Evolutionary conservation across 2,797 vertebrate species (phyloP), one percentile per base, ranked within the genome.

Genomic region (Poecilia gillii): DNA sequence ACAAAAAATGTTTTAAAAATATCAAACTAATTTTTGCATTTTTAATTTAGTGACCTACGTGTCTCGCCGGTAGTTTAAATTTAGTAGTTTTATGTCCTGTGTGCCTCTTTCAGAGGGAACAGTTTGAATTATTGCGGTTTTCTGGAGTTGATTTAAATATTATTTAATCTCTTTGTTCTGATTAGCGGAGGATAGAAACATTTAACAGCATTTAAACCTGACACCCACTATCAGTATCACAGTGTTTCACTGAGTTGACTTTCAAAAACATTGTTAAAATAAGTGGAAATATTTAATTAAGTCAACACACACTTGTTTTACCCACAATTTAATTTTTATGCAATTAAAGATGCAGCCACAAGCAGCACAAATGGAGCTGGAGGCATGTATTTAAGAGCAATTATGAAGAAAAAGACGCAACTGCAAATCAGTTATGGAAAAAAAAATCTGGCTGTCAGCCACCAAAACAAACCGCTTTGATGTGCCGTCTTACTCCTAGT

Each of bases 141-240:
- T 81, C 75, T 77, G 78, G 74, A 46, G 74, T 74, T 87, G 55
- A 79, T 86, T 92, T 84, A 78, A 43, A 87, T 87, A 85, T 78
- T 77, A 33, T 64, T 83, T 53, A 62, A 78, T 59, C 74, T 81
- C 6, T 43, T 75, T 62, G 88, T 82, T 82, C 68, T 33, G 33
- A 33, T 33, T 33, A 33, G 33, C 2, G 33, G 33, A 33, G 33
- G 3, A 33, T 33, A 33, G 33, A 33, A 33, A 55, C 53, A n/a
- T 25, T 11, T 51, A 51, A 51, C 49, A 53, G 3, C 2, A 8
- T 25, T 12, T 3, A 57, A 11, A n/a, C 55, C 3, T 28, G 55
- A 12, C 55, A 57, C 55, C 11, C 25, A 5, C 13, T n/a, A 28
- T 57, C 11, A 57, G 28, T 28, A 13, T 57, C n/a, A 13, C 55